phyloP scores from a whole-genome alignment of 1,140 invertebrate genomes.

The Popillia japonica region DNA sequence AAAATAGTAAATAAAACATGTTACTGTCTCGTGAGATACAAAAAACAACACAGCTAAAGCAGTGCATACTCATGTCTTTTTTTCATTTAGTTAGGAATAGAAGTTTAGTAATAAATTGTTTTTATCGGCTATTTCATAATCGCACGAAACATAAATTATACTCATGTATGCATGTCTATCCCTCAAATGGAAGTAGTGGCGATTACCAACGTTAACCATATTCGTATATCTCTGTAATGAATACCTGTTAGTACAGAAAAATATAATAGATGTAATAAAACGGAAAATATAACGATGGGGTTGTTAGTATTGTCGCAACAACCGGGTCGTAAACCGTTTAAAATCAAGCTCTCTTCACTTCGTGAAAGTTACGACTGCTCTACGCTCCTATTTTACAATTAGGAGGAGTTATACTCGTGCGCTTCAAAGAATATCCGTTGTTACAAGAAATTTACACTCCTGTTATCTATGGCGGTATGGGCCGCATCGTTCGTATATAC shows the following conservation, averaged over 20 bases:
- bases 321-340: constrained; percentile 7
- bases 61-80: no score
- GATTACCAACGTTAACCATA: background rate
- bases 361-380: constrained; percentile 4
- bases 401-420: constrained; percentile 23
- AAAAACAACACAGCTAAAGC: no score
- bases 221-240: background rate
- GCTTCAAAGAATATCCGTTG: constrained; percentile 11
- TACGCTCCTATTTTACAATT: constrained; percentile 27
- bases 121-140: no score
- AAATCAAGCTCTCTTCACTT: constrained; percentile 33
- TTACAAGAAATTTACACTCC: constrained; percentile 34
- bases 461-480: background rate
- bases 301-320: constrained; percentile 17
- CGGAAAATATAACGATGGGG: constrained; percentile 7
- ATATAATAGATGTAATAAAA: constrained; percentile 15
- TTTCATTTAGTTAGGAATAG: no score
- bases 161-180: no score
- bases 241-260: background rate
- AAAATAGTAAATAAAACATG: no score
- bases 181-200: background rate
- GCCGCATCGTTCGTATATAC: background rate
- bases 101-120: background rate
- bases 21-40: no score
- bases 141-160: no score